A percentile compares a stretch with the other conserved stretches of the same genome.
These are phyloP conservation scores for Tiliacea citrago DNA, from an alignment of 2,888 invertebrate species.

Conservation along the genomic window DNA sequence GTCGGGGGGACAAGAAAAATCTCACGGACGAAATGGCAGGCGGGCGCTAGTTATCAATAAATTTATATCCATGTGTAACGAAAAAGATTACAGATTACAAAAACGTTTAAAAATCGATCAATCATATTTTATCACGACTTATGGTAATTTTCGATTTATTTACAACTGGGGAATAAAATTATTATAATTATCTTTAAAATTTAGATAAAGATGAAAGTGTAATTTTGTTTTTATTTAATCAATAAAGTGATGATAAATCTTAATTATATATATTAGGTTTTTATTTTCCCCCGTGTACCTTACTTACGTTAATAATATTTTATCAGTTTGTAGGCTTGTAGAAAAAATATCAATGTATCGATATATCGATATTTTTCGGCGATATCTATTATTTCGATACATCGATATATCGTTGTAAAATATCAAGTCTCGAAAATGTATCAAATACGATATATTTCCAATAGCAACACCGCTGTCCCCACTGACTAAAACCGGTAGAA, in stretches of 20 bases:
- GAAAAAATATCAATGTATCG: too few relatives aligned
- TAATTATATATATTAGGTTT: conserved; percentile 38
- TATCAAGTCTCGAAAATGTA: too few relatives aligned
- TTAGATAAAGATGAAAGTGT: conserved; percentile 49
- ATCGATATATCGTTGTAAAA: too few relatives aligned
- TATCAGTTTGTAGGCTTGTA: conserved; percentile 21
- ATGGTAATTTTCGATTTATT: conserved; percentile 40
- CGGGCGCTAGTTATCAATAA: conserved; percentile 18
- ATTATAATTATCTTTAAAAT: conserved; percentile 23
- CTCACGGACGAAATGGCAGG: too few relatives aligned
- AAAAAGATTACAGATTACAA: conserved; percentile 35
- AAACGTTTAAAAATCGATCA: conserved; percentile 80
- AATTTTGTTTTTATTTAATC: conserved; percentile 49
- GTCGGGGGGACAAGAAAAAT: too few relatives aligned
- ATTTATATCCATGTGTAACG: conserved; percentile 39
- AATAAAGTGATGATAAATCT: conserved; percentile 45
- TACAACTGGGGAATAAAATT: conserved; percentile 41
- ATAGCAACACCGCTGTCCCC: too few relatives aligned
- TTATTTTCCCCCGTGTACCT: conserved; percentile 30
- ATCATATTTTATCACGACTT: conserved; percentile 71
- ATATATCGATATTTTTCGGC: too few relatives aligned
- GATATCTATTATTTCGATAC: too few relatives aligned
- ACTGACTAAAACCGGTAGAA: too few relatives aligned
- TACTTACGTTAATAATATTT: conserved; percentile 12
- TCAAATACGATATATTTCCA: too few relatives aligned